Evolutionary conservation across 2,113 vertebrate genomes (phyloP).

Genomic region (Puma concolor): DNA sequence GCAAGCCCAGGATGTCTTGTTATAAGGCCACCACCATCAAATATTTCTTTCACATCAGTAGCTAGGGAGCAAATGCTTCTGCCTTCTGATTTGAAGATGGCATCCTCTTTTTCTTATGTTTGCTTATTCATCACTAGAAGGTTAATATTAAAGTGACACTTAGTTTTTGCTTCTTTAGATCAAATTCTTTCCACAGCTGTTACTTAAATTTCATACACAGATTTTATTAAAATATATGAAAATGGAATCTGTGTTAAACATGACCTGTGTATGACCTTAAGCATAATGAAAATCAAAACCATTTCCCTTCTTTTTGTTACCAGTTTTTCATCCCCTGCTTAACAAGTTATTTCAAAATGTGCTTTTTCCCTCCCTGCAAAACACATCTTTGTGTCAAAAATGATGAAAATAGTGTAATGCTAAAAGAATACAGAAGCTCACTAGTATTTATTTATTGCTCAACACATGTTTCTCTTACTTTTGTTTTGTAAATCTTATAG

Average conservation of each 20-base stretch:
- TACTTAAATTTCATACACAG: conserved; percentile 83
- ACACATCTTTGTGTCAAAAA: conserved; percentile 77
- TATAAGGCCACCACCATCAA: conserved; percentile 33
- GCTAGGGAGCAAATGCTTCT: conserved; percentile 58
- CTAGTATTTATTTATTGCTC: conserved; percentile 73
- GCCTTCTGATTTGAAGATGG: conserved; percentile 74
- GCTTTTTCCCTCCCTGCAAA: conserved; percentile 52
- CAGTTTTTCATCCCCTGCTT: conserved; percentile 73
- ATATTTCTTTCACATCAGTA: conserved; percentile 63
- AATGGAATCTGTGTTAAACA: conserved; percentile 82
- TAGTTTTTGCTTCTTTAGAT: conserved; percentile 82
- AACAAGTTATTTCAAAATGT: conserved; percentile 82
- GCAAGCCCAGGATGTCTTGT: conserved; percentile 27
- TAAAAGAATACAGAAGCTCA: conserved; percentile 76
- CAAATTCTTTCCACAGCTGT: conserved; percentile 82
- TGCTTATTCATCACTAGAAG: conserved; percentile 78
- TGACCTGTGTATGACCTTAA: conserved; percentile 81
- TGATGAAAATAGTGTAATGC: conserved; percentile 75
- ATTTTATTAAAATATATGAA: conserved; percentile 87
- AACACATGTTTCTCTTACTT: conserved; percentile 74
- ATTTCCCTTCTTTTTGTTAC: conserved; percentile 80
- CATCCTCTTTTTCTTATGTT: conserved; percentile 72
- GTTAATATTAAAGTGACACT: conserved; percentile 82
- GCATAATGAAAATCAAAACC: conserved; percentile 83
- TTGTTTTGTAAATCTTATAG: conserved; percentile 73